A percentile compares a stretch with the other conserved stretches of the same genome.
phyloP scores from a whole-genome alignment of 2,797 vertebrate species.

The Delichon dasypus region DNA sequence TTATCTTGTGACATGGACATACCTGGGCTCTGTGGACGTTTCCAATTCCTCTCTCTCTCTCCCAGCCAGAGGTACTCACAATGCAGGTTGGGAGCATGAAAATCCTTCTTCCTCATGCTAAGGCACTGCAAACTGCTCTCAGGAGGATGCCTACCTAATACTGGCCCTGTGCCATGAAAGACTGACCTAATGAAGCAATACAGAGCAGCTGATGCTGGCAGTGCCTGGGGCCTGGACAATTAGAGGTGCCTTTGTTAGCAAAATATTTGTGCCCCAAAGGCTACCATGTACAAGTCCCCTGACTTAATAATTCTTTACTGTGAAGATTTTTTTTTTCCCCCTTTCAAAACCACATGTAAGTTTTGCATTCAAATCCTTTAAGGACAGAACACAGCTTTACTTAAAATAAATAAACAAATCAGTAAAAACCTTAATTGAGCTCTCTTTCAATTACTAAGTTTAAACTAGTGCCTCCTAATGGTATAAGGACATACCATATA shows the following conservation, averaged over 20 bases:
- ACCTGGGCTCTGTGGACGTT: not conserved
- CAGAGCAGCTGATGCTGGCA: not conserved
- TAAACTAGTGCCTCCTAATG: not conserved
- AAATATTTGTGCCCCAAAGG: not conserved
- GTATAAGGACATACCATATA: not conserved
- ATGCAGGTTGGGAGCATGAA: not conserved
- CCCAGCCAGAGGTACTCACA: not conserved
- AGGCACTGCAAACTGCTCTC: not conserved
- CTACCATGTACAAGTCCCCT: not conserved
- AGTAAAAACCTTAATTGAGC: not conserved
- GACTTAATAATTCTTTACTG: not conserved
- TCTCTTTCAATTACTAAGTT: not conserved
- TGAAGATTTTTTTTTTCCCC: not conserved
- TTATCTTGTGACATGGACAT: not conserved
- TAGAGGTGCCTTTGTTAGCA: not conserved
- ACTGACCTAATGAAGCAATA: conserved; percentile 1
- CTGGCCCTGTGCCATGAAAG: not conserved
- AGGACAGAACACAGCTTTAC: not conserved
- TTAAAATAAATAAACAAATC: not conserved
- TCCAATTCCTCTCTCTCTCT: not conserved
- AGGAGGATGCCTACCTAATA: conserved; percentile 12
- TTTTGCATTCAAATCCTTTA: not conserved
- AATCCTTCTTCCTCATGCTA: not conserved
- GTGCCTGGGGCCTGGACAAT: not conserved
- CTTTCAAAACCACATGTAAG: not conserved